Conservation (phyloP, 2,113 vertebrate genomes). For the Antechinus flavipes region DNA sequence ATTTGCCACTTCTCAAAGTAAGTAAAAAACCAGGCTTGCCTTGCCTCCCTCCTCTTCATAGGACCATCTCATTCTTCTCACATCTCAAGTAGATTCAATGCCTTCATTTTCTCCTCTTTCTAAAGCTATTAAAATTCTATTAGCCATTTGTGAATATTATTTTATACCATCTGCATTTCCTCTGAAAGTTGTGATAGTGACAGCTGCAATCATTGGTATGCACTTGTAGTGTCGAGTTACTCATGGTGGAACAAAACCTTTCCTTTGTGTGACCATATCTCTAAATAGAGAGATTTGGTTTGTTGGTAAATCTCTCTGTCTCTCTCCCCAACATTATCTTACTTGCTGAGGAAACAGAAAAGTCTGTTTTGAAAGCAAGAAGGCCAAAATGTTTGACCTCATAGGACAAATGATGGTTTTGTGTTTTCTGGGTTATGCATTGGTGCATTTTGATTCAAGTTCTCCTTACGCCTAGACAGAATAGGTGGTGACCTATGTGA, state of each 20-base stretch:
- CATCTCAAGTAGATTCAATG: slow-evolving; percentile 72
- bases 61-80: slow-evolving; percentile 75
- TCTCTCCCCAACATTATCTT: slow-evolving; percentile 79
- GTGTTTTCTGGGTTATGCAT: slow-evolving; percentile 60
- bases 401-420: slow-evolving; percentile 67
- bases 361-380: slow-evolving; percentile 65
- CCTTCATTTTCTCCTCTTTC: slow-evolving; percentile 83
- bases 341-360: slow-evolving; percentile 83
- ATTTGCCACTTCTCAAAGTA: slow-evolving; percentile 75
- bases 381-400: slow-evolving; percentile 74
- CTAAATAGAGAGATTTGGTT: slow-evolving; percentile 79
- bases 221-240: slow-evolving; percentile 75
- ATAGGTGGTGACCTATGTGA: neutral
- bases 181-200: slow-evolving; percentile 82
- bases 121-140: slow-evolving; percentile 88
- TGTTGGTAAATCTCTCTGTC: slow-evolving; percentile 84
- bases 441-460: slow-evolving; percentile 54
- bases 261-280: slow-evolving; percentile 71
- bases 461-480: slow-evolving; percentile 12
- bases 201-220: slow-evolving; percentile 86
- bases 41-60: slow-evolving; percentile 68
- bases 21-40: slow-evolving; percentile 68
- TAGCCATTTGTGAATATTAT: slow-evolving; percentile 88
- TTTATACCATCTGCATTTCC: slow-evolving; percentile 86
- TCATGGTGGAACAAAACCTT: slow-evolving; percentile 80